Percentiles rank a stretch among this genome's conserved stretches.
These are phyloP conservation scores for Oligia latruncula DNA, from an alignment of 2,888 invertebrate genomes.

Conservation along the genomic window DNA sequence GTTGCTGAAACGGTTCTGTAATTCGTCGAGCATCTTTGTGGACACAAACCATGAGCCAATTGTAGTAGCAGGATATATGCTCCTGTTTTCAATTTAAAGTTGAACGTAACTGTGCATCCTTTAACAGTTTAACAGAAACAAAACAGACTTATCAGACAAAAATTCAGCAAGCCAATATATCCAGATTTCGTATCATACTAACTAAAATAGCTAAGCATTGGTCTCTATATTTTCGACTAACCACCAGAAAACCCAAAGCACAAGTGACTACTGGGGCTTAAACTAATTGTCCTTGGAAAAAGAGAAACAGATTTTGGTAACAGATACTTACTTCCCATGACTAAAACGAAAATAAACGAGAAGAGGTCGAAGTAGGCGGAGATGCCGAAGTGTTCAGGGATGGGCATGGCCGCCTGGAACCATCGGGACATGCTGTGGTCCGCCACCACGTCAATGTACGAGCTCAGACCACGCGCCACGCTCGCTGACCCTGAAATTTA, in stretches of 20 bases:
- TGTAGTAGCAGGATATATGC: background rate
- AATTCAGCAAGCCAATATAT: background rate
- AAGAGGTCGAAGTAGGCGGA: conserved; percentile 94
- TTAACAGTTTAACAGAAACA: background rate
- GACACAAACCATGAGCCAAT: background rate
- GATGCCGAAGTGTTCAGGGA: conserved; percentile 88
- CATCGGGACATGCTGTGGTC: conserved; percentile 91
- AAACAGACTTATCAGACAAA: background rate
- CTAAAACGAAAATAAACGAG: conserved; percentile 91
- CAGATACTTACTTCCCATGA: conserved; percentile 91
- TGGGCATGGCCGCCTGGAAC: conserved; percentile 91
- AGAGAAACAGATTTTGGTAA: background rate
- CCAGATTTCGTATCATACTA: background rate
- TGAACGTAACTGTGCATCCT: background rate
- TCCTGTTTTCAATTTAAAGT: background rate
- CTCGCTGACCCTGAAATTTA: conserved; percentile 91
- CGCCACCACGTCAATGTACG: conserved; percentile 92
- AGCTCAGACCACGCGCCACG: conserved; percentile 94
- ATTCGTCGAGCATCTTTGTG: background rate
- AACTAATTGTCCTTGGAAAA: background rate
- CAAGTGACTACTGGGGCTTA: background rate
- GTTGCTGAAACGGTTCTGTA: background rate
- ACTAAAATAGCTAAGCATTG: background rate
- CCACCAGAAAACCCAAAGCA: background rate
- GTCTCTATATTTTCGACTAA: background rate